These are phyloP conservation scores for Anseranas semipalmata DNA, from an alignment of 2,113 vertebrate species.

Conservation along the genomic window DNA sequence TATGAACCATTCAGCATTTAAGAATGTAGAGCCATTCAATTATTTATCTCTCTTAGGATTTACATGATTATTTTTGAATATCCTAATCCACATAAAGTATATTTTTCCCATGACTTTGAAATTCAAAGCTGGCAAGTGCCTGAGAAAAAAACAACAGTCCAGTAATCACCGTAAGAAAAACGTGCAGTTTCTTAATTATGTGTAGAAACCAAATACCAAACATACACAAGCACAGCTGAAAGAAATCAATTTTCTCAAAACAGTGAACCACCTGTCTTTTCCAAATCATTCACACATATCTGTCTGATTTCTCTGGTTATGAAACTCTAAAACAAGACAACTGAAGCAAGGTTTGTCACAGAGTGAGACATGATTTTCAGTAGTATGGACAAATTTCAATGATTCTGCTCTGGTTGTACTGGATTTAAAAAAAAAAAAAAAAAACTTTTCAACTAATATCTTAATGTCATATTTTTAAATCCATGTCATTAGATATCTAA, in stretches of 20 bases:
- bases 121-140: neutral
- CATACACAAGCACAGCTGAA: neutral
- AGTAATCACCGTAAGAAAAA: neutral
- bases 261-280: rapidly evolving
- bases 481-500: rapidly evolving
- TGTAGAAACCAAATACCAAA: neutral
- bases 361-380: neutral
- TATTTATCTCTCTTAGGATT: neutral
- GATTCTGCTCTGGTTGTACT: neutral
- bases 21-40: neutral
- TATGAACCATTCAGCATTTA: neutral
- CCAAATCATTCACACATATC: neutral
- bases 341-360: neutral
- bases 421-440: neutral
- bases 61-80: neutral
- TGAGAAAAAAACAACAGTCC: neutral
- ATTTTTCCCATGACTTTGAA: neutral
- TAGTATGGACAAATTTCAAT: neutral
- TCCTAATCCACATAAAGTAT: neutral
- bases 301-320: neutral
- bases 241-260: neutral
- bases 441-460: neutral
- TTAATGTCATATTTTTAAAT: neutral
- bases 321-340: neutral
- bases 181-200: neutral